Base-by-base conservation (phyloP, 2,113 vertebrate genomes). In the Scalopus aquaticus region DNA sequence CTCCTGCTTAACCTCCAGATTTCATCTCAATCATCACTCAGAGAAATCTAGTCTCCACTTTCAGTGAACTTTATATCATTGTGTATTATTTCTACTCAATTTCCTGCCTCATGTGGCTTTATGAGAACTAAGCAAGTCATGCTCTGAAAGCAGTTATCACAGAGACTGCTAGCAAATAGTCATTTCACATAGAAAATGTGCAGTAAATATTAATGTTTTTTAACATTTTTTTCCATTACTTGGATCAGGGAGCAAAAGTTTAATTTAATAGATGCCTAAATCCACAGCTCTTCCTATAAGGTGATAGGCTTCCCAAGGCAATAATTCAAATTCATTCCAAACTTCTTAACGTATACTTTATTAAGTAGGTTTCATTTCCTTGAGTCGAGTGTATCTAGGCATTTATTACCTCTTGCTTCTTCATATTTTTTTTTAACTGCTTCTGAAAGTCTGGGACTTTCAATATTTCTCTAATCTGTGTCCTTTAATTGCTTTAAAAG, bases 121-220 rank as follows among this genome's bases (percentile, higher is more conserved):
- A 60, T 44, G 32, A 82, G 5, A 93, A 83, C 42, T 24, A n/a
- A 84, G 70, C 7, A 91, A 32, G 16, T 15, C 58, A 51, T 39
- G 56, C 2, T 80, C 5, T 69, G 30, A 54, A 74, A 64, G 20
- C 13, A 77, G 32, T 76, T 65, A 42, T 56, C 24, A 76, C 24
- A 89, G 49, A 84, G 46, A 81, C 22, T 49, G 37, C 42, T 81
- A 58, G 9, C 9, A 56, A 56, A 24, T 56, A 56, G 54, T 56
- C 20, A 56, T 56, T 56, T 22, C 54, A 22, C 54, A 64, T 26
- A 78, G 62, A 83, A 86, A 86, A 62, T 37, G 2, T 3, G 67
- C 24, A 77, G 24, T 54, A 85, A 91, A 77, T 77, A 20, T 39
- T 67, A 91, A 86, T 44, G 7, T 28, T 73, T 87, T 93, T 96